phyloP scores from a whole-genome alignment of 2,113 vertebrate species.

The Pelecanus crispus region DNA sequence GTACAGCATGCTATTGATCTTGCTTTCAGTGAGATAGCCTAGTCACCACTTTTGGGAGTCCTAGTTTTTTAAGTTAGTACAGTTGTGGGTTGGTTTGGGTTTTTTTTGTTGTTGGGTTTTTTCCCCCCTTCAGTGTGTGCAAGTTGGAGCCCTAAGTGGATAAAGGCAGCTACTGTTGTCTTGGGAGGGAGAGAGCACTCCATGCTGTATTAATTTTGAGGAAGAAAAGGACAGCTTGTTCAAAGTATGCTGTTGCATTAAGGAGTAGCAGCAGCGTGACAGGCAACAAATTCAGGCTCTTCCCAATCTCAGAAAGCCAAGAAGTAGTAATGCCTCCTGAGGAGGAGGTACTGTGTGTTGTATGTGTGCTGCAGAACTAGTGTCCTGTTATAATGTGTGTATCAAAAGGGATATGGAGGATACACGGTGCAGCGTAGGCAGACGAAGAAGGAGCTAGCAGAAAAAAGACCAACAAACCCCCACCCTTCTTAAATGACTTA shows the following conservation, averaged over 20 bases:
- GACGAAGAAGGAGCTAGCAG: background rate
- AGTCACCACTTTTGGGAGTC: background rate
- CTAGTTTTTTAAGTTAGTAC: background rate
- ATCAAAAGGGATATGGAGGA: background rate
- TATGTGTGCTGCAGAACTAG: background rate
- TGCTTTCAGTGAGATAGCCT: background rate
- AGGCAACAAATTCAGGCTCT: background rate
- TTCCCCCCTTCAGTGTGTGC: rapidly evolving
- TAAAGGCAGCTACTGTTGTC: background rate
- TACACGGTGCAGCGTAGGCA: background rate
- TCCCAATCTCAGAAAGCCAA: background rate
- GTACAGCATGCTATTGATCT: rapidly evolving
- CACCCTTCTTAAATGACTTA: background rate
- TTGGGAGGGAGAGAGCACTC: background rate
- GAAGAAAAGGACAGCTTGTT: background rate
- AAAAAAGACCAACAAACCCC: background rate
- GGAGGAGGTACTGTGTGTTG: background rate
- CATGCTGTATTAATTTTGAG: background rate
- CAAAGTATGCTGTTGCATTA: background rate
- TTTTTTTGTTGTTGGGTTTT: background rate
- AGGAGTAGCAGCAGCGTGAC: background rate
- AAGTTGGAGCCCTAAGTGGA: background rate
- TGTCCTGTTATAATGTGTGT: background rate
- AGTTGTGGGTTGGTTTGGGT: background rate
- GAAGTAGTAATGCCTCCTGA: background rate